Percentiles rank a stretch among this genome's conserved stretches.
phyloP scores from a whole-genome alignment of 2,113 vertebrate species.

The Phrynosoma platyrhinos region DNA sequence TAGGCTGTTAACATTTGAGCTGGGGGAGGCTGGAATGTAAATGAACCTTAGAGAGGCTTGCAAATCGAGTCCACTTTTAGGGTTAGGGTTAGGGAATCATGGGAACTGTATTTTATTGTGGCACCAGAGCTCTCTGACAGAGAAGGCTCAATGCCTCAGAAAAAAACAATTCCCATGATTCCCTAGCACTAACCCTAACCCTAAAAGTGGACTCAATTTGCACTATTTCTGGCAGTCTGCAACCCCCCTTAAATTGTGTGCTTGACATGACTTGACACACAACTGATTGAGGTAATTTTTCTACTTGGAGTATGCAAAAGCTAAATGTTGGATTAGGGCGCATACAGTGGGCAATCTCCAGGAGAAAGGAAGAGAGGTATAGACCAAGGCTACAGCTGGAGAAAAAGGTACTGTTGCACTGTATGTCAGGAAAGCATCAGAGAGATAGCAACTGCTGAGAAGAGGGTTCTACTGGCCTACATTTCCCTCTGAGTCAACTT shows the following conservation, averaged over 20 bases:
- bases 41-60: not conserved
- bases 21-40: not conserved
- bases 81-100: too few species aligned
- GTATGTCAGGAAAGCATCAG: not conserved
- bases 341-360: not conserved
- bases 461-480: not conserved
- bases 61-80: too few species aligned
- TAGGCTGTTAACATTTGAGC: not conserved
- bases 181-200: too few species aligned
- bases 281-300: not conserved
- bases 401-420: not conserved
- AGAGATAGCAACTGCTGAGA: not conserved
- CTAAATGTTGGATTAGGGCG: not conserved
- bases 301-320: not conserved
- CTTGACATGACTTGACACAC: not conserved
- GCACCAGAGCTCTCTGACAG: too few species aligned
- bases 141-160: too few species aligned
- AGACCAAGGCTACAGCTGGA: not conserved
- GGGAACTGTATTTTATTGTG: too few species aligned
- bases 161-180: too few species aligned
- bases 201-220: too few species aligned
- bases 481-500: not conserved
- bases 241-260: too few species aligned
- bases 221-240: too few species aligned
- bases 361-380: not conserved